Conservation (phyloP, 2,797 vertebrate genomes). For the Momotus momota region DNA sequence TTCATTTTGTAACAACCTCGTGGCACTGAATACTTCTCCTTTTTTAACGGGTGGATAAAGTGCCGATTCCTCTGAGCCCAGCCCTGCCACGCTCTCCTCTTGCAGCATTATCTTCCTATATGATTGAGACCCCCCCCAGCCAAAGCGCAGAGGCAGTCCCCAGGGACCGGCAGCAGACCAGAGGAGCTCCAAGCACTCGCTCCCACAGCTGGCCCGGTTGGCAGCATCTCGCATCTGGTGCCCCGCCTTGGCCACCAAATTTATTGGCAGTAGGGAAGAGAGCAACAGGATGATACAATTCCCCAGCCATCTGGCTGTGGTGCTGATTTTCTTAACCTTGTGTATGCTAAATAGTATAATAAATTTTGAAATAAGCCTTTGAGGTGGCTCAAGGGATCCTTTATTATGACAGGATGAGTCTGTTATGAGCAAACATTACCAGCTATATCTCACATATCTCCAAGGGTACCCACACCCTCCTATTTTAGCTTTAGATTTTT, state of each 20-base stretch:
- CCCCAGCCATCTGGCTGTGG: conserved; percentile 65
- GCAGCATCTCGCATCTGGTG: conserved; percentile 1
- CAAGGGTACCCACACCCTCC: background rate
- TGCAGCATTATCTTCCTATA: accelerated
- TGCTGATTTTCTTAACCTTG: conserved; percentile 55
- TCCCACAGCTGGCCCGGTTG: background rate
- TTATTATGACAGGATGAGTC: conserved; percentile 19
- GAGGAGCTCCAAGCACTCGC: background rate
- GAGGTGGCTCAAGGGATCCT: conserved; percentile 42
- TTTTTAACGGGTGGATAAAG: background rate
- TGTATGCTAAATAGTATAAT: conserved; percentile 51
- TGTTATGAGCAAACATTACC: conserved; percentile 39
- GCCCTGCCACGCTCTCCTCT: accelerated
- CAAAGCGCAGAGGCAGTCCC: background rate
- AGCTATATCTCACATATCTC: background rate
- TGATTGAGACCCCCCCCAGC: background rate
- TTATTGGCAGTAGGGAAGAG: conserved; percentile 23
- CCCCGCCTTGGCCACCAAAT: conserved; percentile 41
- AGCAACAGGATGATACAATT: conserved; percentile 33
- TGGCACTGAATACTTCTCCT: background rate
- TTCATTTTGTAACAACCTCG: background rate
- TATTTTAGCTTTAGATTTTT: background rate
- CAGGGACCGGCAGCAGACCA: background rate
- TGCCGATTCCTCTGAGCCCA: background rate
- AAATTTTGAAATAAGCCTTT: conserved; percentile 55